Base-by-base conservation (phyloP, 2,113 vertebrate species). In the Carassius gibelio region DNA sequence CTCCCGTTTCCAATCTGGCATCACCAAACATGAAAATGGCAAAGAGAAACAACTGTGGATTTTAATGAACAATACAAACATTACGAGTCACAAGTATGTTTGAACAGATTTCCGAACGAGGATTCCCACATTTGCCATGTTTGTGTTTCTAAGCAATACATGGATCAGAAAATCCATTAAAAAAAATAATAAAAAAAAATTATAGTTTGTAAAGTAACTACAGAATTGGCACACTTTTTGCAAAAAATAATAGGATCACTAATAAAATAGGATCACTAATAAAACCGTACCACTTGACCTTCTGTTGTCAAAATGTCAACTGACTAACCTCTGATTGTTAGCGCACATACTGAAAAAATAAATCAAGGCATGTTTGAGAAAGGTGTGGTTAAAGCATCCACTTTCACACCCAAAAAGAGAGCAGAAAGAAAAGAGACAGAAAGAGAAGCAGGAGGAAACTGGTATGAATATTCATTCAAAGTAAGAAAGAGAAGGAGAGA, bases 291-390 rank as follows among this genome's bases (percentile, higher is more conserved):
- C 83, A 83, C 57, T 75, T 85, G 34, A 82, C 82, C 84, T 87
- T 82, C 75, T 84, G 61, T 87, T 85, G 75, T 89, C 90, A 92
- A 91, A 93, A 90, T 59, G 91, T 88, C 90, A 89, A 91, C 91
- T 92, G 89, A 90, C 90, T 84, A 89, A 91, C 34, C 36, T 79
- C 9, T n/a, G 79, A 57, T 21, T 78, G 92, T 91, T 91, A 93
- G 92, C 91, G 92, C 92, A 92, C 91, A 91, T 89, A 91, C 92
- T 83, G 87, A 91, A 90, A 77, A 85, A 90, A 90, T 80, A 89
- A 85, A 90, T 85, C 86, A 91, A 89, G 76, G 79, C 81, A 84
- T 88, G 88, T 78, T 88, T 57, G 77, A 90, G 81, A 89, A 87
- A 72, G 75, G 85, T 89, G 81, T 86, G 83, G 76, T 5, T 71